These are phyloP conservation scores for Neotragus moschatus DNA, from an alignment of 2,113 vertebrate species.

Conservation along the genomic window DNA sequence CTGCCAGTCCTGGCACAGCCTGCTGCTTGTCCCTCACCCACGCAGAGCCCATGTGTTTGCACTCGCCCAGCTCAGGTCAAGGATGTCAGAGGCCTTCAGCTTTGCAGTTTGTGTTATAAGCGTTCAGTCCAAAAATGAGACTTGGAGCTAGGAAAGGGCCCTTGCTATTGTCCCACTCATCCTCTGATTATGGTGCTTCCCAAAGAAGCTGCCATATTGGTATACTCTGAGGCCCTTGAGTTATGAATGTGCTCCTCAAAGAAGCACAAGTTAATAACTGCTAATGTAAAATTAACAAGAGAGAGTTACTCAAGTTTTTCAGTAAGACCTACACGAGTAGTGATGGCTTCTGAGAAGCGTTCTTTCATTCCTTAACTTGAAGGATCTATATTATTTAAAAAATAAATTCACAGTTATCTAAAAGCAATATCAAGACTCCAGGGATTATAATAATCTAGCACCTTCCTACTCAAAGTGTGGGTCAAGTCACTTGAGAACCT, in stretches of 20 bases:
- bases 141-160: neutral
- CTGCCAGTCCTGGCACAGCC: neutral
- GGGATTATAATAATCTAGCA: neutral
- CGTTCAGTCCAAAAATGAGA: neutral
- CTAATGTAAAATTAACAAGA: neutral
- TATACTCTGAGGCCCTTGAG: neutral
- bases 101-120: neutral
- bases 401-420: neutral
- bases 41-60: neutral
- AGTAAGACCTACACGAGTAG: neutral
- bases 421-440: neutral
- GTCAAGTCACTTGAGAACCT: neutral
- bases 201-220: neutral
- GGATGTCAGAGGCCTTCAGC: neutral
- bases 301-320: neutral
- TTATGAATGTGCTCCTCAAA: neutral
- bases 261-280: neutral
- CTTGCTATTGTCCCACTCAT: rapidly evolving
- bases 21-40: neutral
- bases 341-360: neutral
- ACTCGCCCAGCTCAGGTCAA: neutral
- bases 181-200: neutral
- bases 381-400: neutral
- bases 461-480: neutral
- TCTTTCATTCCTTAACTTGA: neutral